Evolutionary conservation across 2,113 vertebrate species (phyloP).

Genomic region (Chroicocephalus ridibundus): DNA sequence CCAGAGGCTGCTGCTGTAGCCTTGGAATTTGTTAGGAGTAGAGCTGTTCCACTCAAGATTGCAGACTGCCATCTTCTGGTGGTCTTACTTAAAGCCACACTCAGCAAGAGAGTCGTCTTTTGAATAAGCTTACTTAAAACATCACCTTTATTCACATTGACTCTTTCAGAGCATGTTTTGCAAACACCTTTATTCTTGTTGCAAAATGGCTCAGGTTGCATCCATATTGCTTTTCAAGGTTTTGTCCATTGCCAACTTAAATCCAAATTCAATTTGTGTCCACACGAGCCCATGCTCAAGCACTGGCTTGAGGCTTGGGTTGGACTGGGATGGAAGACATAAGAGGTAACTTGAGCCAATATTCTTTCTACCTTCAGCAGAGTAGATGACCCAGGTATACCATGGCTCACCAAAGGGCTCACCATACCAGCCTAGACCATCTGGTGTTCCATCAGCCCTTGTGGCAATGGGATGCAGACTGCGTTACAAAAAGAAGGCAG

Average conservation of each 20-base stretch:
- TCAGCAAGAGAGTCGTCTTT: background rate
- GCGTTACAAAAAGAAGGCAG: background rate
- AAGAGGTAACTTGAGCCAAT: background rate
- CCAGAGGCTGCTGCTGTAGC: background rate
- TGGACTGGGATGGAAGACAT: background rate
- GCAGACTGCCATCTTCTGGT: constrained; percentile 24
- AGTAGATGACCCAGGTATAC: background rate
- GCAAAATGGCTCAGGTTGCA: background rate
- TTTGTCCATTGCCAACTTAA: background rate
- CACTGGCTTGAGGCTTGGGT: background rate
- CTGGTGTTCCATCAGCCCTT: background rate
- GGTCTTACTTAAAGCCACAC: background rate
- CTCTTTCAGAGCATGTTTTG: background rate
- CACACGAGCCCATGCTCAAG: background rate
- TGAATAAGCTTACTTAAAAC: background rate
- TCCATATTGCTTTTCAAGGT: background rate
- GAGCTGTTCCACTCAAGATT: background rate
- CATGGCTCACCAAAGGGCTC: background rate
- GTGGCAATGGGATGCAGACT: background rate
- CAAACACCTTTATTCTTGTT: background rate
- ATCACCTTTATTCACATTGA: background rate
- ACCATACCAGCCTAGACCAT: background rate
- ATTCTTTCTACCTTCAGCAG: background rate
- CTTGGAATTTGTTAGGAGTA: too few species aligned
- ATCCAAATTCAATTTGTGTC: background rate